Conservation (phyloP, 2,888 invertebrate species). For the Halictus quadricinctus region DNA sequence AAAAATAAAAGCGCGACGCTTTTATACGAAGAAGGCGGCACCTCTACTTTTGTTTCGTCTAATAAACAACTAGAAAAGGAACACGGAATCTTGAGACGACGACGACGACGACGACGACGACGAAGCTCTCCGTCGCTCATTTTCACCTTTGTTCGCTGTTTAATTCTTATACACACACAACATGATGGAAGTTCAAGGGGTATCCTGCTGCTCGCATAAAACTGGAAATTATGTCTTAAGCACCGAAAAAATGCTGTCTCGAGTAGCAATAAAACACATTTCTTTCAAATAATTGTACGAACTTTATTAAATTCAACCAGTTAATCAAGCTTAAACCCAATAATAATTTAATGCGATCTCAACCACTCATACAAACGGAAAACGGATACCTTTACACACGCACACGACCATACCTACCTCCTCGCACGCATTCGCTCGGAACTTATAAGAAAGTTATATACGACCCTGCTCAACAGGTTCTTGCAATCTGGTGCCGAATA, state of each 20-base stretch:
- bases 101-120: constrained; percentile 10
- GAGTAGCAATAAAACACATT: constrained; percentile 70
- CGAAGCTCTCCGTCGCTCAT: constrained; percentile 23
- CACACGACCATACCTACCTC: constrained; percentile 27
- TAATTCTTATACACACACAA: constrained; percentile 50
- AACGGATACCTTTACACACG: constrained; percentile 30
- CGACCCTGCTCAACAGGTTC: constrained; percentile 64
- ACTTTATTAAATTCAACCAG: constrained; percentile 58
- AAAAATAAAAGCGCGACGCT: constrained; percentile 5
- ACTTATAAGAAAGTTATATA: constrained; percentile 1
- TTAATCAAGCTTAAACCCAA: constrained; percentile 37
- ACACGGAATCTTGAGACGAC: background rate
- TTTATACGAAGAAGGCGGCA: constrained; percentile 2
- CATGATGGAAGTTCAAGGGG: constrained; percentile 40
- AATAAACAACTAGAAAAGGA: background rate
- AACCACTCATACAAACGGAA: background rate
- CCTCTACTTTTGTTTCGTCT: constrained; percentile 29
- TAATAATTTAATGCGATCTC: constrained; percentile 37
- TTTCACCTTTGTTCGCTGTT: constrained; percentile 49
- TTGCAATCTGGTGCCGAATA: constrained; percentile 35
- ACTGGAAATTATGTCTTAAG: constrained; percentile 39
- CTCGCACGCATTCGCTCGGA: background rate
- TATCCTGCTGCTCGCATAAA: constrained; percentile 60
- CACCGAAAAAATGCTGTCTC: constrained; percentile 59
- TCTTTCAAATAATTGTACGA: constrained; percentile 63